Base-by-base conservation (phyloP, 1,140 invertebrate species). In the Pseudachorutes palmiensis region DNA sequence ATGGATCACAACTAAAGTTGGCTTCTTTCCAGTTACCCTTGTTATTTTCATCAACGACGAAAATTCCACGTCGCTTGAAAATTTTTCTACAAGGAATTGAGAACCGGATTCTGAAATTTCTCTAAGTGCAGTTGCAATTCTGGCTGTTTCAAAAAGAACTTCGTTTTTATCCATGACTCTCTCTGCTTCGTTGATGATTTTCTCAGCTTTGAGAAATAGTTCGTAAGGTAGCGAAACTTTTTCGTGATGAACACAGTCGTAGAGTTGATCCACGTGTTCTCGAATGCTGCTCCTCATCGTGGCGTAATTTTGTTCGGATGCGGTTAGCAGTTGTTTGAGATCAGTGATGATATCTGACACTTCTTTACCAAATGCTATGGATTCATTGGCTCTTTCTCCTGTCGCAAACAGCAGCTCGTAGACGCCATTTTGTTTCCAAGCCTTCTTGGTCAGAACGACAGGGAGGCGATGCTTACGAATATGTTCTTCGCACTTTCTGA, bases 1-100 rank as follows among this genome's bases (percentile, higher is more conserved):
- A 33, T 57, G 79, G 59, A 81, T 78, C 48, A 87, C 80, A n/a
- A 87, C 76, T 45, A 88, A 75, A 55, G 85, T 79, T 16, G 86
- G 86, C 57, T 69, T 73, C 2, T 59, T 64, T 36, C 49, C 65
- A 70, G 41, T 26, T 69, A 49, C 67, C n/a, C 58, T 14, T 0
- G 72, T 69, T n/a, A 73, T 49, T 61, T 73, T 73, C 33, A 64
- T 65, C 24, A 73, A 33, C 1, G 69, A 69, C 14, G 26, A 28
- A 63, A 71, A 66, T 55, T 71, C 65, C 1, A 55, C n/a, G 49
- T 71, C 63, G 64, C 57, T 66, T 1, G 32, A 2, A 66, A 73
- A 71, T 1, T 24, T n/a, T 64, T 70, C 63, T 3, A 73, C 16
- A 26, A 73, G 24, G 59, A 65, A 65, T 5, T 55, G 33, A 9